phyloP scores from a whole-genome alignment of 2,888 invertebrate genomes.

The Iphiclides podalirius region DNA sequence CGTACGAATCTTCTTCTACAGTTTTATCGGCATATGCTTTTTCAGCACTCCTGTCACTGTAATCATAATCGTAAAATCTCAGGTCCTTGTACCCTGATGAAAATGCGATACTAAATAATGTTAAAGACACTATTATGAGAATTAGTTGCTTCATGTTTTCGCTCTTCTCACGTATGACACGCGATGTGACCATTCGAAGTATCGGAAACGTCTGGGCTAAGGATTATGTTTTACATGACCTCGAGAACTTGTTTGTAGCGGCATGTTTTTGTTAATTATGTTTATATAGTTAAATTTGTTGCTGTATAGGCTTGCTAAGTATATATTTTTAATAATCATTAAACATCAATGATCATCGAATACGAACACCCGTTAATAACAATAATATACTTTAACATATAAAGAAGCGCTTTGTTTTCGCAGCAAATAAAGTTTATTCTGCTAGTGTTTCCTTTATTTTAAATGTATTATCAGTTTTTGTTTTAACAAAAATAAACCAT shows the following conservation, averaged over 20 bases:
- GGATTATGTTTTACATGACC: conserved; percentile 18
- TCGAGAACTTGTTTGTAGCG: conserved; percentile 25
- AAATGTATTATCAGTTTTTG: no score
- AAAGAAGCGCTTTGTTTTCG: no score
- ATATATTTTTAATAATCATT: no score
- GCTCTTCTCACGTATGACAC: conserved; percentile 6
- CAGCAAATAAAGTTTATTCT: no score
- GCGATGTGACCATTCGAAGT: conserved; percentile 21
- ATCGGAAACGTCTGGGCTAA: conserved; percentile 28
- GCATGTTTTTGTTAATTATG: conserved; percentile 6
- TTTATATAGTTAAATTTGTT: background rate
- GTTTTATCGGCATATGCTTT: conserved; percentile 22
- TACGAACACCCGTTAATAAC: no score
- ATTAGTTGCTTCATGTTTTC: conserved; percentile 30
- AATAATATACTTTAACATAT: no score
- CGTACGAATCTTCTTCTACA: conserved; percentile 24
- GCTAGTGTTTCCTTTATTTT: no score
- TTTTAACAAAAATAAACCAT: no score
- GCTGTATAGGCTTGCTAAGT: background rate
- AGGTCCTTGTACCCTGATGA: conserved; percentile 26
- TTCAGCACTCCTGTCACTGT: conserved; percentile 17
- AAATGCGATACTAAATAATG: conserved; percentile 20
- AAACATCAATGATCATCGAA: no score
- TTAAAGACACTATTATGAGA: conserved; percentile 18
- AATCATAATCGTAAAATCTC: conserved; percentile 21